These are phyloP conservation scores for Acomys russatus DNA, from an alignment of 2,797 vertebrate species.

Conservation along the genomic window DNA sequence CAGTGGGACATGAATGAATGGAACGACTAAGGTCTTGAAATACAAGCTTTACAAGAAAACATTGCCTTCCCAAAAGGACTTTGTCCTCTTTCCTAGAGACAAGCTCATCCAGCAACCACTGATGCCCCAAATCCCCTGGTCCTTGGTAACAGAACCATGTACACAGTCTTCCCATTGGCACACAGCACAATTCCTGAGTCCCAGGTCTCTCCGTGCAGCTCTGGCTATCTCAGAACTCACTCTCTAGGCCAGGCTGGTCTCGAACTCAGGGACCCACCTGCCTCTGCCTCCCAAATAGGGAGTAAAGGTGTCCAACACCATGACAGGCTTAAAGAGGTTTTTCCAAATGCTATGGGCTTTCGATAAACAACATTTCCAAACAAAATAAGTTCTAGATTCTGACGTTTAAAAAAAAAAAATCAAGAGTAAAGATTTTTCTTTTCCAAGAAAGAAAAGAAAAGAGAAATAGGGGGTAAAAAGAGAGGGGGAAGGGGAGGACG, in stretches of 20 bases:
- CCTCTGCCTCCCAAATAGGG: background rate
- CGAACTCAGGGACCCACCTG: background rate
- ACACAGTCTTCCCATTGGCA: background rate
- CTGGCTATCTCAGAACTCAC: background rate
- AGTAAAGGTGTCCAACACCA: background rate
- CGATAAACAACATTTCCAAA: background rate
- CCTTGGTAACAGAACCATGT: background rate
- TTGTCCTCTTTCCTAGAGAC: background rate
- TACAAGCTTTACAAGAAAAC: background rate
- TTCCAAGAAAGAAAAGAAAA: background rate
- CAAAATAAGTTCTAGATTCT: constrained; percentile 35
- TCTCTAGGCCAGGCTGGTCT: background rate
- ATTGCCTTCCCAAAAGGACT: background rate
- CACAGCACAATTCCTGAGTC: background rate
- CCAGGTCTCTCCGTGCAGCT: background rate
- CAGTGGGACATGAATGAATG: background rate
- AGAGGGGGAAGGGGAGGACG: rapidly evolving
- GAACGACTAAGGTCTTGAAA: background rate
- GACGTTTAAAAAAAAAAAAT: constrained; percentile 52
- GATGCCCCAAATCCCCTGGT: background rate
- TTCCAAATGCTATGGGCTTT: constrained; percentile 15
- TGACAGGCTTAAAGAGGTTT: background rate
- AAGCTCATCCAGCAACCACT: background rate
- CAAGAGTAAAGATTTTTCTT: constrained; percentile 58
- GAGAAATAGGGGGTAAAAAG: background rate